Conservation (phyloP, 2,797 vertebrate species). For the Microcaecilia unicolor region DNA sequence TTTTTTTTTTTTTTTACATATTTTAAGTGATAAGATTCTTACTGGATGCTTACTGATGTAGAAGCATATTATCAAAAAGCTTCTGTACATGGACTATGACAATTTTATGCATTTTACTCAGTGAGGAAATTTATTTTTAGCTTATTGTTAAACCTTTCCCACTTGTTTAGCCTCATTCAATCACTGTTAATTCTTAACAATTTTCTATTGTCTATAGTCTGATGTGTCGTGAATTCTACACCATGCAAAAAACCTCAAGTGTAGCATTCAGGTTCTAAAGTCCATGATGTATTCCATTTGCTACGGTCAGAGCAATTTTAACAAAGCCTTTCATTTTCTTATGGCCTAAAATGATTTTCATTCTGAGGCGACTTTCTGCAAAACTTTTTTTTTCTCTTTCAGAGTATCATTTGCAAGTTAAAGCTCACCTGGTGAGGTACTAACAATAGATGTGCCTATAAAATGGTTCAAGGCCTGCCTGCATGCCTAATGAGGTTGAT, state of each 20-base stretch:
- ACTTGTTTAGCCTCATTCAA: slow-evolving; percentile 34
- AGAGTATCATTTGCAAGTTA: slow-evolving; percentile 98
- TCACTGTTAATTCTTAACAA: slow-evolving; percentile 38
- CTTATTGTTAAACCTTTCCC: slow-evolving; percentile 4
- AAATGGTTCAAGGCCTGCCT: slow-evolving; percentile 77
- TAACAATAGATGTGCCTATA: slow-evolving; percentile 84
- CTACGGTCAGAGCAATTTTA: slow-evolving; percentile 77
- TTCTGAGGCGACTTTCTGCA: slow-evolving; percentile 61
- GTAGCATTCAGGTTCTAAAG: slow-evolving; percentile 70
- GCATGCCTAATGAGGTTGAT: slow-evolving; percentile 94
- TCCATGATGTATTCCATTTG: slow-evolving; percentile 88
- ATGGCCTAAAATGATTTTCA: slow-evolving; percentile 76
- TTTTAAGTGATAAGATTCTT: slow-evolving; percentile 54
- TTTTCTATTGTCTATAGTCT: slow-evolving; percentile 39
- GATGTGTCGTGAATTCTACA: slow-evolving; percentile 39
- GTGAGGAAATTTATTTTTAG: slow-evolving; percentile 7
- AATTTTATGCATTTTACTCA: slow-evolving; percentile 8
- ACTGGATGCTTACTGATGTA: slow-evolving; percentile 62
- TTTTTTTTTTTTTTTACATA: too few species aligned
- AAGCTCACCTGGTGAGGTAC: slow-evolving; percentile 96
- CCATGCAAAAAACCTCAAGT: slow-evolving; percentile 28
- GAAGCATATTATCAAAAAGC: not conserved
- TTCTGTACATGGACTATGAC: not conserved
- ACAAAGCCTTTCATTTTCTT: slow-evolving; percentile 79
- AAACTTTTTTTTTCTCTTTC: slow-evolving; percentile 71